phyloP scores from a whole-genome alignment of 2,113 vertebrate species.

The Dicentrarchus labrax region DNA sequence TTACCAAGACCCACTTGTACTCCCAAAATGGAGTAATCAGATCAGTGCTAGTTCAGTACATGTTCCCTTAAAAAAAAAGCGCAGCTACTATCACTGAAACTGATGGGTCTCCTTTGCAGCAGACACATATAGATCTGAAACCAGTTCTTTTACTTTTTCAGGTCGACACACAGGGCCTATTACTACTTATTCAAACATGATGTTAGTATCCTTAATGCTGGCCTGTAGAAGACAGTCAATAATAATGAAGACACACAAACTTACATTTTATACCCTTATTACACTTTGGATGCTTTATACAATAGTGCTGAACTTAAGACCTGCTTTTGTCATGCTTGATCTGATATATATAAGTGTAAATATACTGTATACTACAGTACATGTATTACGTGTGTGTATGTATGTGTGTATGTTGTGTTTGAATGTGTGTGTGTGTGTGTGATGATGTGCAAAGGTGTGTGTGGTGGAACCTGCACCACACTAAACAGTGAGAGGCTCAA shows the following conservation, averaged over 20 bases:
- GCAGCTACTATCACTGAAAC: constrained; percentile 61
- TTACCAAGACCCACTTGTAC: constrained; percentile 52
- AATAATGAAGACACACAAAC: constrained; percentile 72
- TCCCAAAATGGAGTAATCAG: constrained; percentile 72
- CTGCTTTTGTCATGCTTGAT: constrained; percentile 84
- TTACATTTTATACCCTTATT: constrained; percentile 80
- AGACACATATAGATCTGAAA: constrained; percentile 36
- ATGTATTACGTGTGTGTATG: constrained; percentile 35
- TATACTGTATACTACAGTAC: constrained; percentile 73
- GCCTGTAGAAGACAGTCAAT: constrained; percentile 69
- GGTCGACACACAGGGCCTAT: constrained; percentile 42
- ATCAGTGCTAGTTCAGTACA: constrained; percentile 69
- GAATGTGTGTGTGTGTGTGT: constrained; percentile 22
- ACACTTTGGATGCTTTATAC: constrained; percentile 84
- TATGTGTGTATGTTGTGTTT: constrained; percentile 20
- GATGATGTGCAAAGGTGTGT: constrained; percentile 66
- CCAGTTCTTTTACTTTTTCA: constrained; percentile 31
- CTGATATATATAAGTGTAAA: constrained; percentile 77
- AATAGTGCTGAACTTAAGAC: constrained; percentile 86
- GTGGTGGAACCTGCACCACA: constrained; percentile 86
- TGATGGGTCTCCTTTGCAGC: constrained; percentile 45
- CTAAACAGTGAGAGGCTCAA: constrained; percentile 78
- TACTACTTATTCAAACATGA: constrained; percentile 51
- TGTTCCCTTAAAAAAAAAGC: constrained; percentile 64
- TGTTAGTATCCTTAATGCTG: constrained; percentile 65